Base-by-base conservation (phyloP, 2,113 vertebrate species). In the Xiphophorus hellerii region DNA sequence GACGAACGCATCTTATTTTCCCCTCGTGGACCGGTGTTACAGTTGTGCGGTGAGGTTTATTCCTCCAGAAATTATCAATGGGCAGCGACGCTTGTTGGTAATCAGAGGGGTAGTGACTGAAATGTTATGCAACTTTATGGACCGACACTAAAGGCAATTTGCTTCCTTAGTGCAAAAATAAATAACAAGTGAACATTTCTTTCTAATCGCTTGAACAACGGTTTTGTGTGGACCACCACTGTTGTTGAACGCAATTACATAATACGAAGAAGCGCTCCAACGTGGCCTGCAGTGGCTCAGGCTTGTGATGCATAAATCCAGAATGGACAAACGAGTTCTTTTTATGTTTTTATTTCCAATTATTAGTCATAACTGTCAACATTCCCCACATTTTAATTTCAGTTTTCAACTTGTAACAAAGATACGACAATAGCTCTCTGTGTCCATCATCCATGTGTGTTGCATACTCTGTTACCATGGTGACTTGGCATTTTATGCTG, bases 381-480 rank as follows among this genome's bases (percentile, higher is more conserved):
- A 31, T n/a, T 22, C 67, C n/a, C 60, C 65, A 33, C n/a, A 44
- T 81, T 74, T 65, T 80, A 69, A 85, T 81, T 63, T 65, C 70
- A 35, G 33, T 31, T 74, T 68, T 28, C 68, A 69, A 73, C 74
- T 30, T 78, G 64, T 29, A 14, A 79, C n/a, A 37, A 37, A 71
- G 58, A 10, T 68, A 35, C 62, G 30, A 27, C 78, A 78, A 51
- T 13, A 54, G 62, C 39, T 69, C 31, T 39, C 76, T 12, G 29
- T 69, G 82, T 68, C 69, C 74, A 61, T 83, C 82, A 67, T 42
- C 17, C 74, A 84, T 77, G 80, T 71, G 71, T 83, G 78, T 90
- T 90, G 94, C 91, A 92, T 94, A 90, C 88, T 68, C 78, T 91
- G 94, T 95, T 95, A 87, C 93, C 93, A 95, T 95, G 92, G 94